A percentile compares a stretch with the other conserved stretches of the same genome.
phyloP scores from a whole-genome alignment of 64 coral and sea anemone species.

The Porites lutea region DNA sequence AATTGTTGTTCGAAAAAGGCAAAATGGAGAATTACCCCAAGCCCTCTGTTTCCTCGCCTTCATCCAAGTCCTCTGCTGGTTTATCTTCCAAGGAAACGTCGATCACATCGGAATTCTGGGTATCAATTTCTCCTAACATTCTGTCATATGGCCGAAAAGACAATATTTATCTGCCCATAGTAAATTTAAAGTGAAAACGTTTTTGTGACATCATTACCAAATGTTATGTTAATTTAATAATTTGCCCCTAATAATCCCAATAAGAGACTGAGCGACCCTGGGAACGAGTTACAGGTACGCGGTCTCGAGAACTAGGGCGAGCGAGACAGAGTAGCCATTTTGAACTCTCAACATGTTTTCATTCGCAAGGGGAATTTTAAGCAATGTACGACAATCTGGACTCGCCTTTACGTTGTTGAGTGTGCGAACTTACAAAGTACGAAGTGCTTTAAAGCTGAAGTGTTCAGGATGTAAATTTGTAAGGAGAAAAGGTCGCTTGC shows the following conservation, averaged over 20 bases:
- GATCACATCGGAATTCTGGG: too few relatives aligned
- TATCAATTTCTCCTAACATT: too few relatives aligned
- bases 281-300: neutral
- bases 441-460: conserved; percentile 85
- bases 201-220: conserved; percentile 15
- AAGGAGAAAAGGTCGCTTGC: conserved; percentile 91
- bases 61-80: too few relatives aligned
- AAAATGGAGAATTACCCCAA: neutral
- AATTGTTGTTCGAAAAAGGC: too few relatives aligned
- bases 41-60: neutral
- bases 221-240: too few relatives aligned
- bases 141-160: neutral
- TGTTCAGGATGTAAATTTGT: conserved; percentile 94
- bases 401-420: conserved; percentile 69
- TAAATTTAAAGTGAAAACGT: neutral
- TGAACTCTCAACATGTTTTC: conserved; percentile 42
- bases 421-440: conserved; percentile 92
- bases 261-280: too few relatives aligned
- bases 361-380: conserved; percentile 57
- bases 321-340: conserved; percentile 53
- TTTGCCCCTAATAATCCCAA: too few relatives aligned
- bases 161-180: too few relatives aligned
- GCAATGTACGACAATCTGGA: conserved; percentile 52
- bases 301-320: neutral
- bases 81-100: too few relatives aligned